Base-by-base conservation (phyloP, 2,797 vertebrate genomes). In the Trichosurus vulpecula region DNA sequence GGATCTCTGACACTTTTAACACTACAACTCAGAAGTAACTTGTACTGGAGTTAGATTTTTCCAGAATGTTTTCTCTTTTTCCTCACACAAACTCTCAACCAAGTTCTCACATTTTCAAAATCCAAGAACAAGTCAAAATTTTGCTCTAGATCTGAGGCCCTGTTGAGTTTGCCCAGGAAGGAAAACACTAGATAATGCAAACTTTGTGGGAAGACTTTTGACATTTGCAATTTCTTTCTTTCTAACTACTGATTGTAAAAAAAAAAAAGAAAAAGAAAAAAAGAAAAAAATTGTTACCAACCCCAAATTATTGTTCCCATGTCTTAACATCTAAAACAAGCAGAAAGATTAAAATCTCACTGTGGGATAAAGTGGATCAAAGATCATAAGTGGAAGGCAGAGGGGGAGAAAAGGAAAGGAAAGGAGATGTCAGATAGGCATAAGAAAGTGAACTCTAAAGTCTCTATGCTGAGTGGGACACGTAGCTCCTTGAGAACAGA, bases 281-380 rank as follows among this genome's bases (percentile, higher is more conserved):
- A 14, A 9, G 8, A 3, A 41, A 2, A n/a, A 74, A 92, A 96
- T 89, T 96, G 95, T 95, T 93, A 97, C 90, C 93, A 98, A 97
- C 61, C 14, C 92, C 91, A 95, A 90, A 94, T 58, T 94, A 95
- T 92, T 96, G 96, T 96, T 90, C 27, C 0, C 90, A 95, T 97
- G 95, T 93, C 97, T 96, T 98, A 96, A 97, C 95, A 97, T 97
- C 98, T 98, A 97, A 97, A 98, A 97, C 92, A 97, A 96, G 89
- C 81, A 91, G n/a, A 52, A 89, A 97, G 95, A 98, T 97, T 95
- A 98, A 94, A 96, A 95, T 97, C 97, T 96, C 91, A 91, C 95
- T 91, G 94, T 90, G 96, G 96, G 93, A 95, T 96, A 97, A 97
- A 97, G 96, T 94, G 93, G 98, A 96, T 98, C 97, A 55, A 90